Conservation (phyloP, 1,140 invertebrate species). For the Drosophila burlai region DNA sequence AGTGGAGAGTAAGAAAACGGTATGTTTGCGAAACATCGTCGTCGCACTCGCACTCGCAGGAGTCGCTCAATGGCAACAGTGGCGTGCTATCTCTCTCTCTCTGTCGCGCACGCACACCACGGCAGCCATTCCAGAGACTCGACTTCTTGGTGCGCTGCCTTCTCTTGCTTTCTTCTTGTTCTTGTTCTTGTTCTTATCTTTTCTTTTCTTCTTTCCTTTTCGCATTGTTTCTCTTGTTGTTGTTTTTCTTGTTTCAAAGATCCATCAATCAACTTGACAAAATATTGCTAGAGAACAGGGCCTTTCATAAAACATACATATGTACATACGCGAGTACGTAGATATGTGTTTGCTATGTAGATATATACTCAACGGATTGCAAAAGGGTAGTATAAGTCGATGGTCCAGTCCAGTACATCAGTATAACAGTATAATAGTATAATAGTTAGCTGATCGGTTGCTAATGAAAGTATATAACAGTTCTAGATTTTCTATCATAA, state of each 20-base stretch:
- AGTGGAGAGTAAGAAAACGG: constrained; percentile 69
- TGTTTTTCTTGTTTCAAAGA: constrained; percentile 58
- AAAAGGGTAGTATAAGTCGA: constrained; percentile 63
- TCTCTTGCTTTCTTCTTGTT: constrained; percentile 32
- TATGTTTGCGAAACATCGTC: constrained; percentile 58
- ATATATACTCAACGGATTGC: constrained; percentile 61
- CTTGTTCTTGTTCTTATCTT: constrained; percentile 37
- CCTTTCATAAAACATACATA: constrained; percentile 49
- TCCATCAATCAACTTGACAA: constrained; percentile 76
- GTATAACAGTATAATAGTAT: constrained; percentile 29
- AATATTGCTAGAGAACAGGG: constrained; percentile 82
- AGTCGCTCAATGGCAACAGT: constrained; percentile 77
- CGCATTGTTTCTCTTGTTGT: constrained; percentile 42
- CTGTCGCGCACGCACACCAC: constrained; percentile 47
- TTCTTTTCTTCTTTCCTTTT: constrained; percentile 18
- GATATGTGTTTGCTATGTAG: constrained; percentile 31
- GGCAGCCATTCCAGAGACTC: constrained; percentile 77
- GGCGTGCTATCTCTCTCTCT: constrained; percentile 39
- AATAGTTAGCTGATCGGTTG: background rate
- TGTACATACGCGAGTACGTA: constrained; percentile 44
- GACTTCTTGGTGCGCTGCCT: constrained; percentile 62
- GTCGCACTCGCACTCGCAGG: constrained; percentile 63
- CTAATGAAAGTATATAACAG: background rate
- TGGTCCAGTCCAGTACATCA: constrained; percentile 21
- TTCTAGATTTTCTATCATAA: background rate